Percentiles rank a stretch among this genome's conserved stretches.
Conservation (phyloP, 2,113 vertebrate genomes). For the Peromyscus maniculatus region DNA sequence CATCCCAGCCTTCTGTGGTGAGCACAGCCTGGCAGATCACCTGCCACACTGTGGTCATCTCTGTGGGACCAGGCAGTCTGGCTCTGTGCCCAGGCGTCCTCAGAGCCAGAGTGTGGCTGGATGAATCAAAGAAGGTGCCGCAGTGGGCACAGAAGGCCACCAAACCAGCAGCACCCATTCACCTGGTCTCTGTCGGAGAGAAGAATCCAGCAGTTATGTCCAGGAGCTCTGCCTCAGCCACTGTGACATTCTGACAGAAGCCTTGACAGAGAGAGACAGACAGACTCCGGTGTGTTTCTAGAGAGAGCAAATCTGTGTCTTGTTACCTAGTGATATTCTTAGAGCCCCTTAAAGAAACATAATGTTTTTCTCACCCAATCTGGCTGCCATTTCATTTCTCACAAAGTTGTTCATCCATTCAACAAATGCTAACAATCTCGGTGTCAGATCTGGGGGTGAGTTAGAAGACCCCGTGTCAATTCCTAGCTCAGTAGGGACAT, state of each 20-base stretch:
- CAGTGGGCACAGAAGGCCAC: neutral
- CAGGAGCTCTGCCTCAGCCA: neutral
- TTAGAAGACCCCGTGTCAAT: neutral
- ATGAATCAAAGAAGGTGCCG: neutral
- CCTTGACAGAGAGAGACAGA: neutral
- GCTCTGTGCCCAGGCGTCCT: neutral
- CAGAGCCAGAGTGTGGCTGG: neutral
- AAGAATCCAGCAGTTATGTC: neutral
- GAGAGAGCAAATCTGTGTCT: neutral
- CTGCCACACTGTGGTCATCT: fast-evolving
- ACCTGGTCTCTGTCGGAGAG: neutral
- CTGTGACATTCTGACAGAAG: neutral
- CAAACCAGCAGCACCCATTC: neutral
- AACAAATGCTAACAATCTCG: neutral
- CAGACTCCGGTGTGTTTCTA: neutral
- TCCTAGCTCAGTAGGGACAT: neutral
- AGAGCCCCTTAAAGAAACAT: neutral
- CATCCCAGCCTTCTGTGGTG: neutral
- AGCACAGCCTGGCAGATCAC: neutral
- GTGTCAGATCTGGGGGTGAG: neutral
- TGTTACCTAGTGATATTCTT: neutral
- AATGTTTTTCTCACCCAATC: neutral
- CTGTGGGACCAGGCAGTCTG: fast-evolving
- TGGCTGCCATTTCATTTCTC: neutral
- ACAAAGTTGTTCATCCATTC: neutral